These are phyloP conservation scores for Nasonia longicornis DNA, from an alignment of 1,140 invertebrate genomes.

Conservation along the genomic window DNA sequence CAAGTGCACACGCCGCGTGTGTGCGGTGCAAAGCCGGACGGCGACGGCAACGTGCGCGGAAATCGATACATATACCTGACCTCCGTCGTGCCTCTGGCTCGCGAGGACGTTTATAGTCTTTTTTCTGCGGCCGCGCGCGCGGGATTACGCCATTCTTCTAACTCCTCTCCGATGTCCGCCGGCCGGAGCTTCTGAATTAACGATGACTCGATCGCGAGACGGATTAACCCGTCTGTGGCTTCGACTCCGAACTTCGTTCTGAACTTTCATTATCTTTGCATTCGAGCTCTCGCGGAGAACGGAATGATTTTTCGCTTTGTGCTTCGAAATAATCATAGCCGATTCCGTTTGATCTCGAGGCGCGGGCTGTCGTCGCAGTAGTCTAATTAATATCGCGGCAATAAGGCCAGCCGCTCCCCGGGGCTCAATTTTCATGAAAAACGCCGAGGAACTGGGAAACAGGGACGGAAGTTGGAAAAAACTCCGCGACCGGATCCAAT, in stretches of 20 bases:
- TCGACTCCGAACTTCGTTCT: no score
- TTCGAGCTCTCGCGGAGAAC: no score
- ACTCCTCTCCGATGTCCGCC: not conserved
- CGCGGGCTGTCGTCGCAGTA: no score
- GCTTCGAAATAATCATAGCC: no score
- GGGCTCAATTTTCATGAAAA: not conserved
- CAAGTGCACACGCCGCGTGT: slow-evolving; percentile 20
- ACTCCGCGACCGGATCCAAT: not conserved
- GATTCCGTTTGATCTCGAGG: not conserved
- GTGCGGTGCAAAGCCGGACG: not conserved
- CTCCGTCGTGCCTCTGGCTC: not conserved
- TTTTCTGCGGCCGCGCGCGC: not conserved
- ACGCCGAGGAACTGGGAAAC: not conserved
- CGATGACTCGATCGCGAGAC: not conserved
- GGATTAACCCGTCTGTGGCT: no score
- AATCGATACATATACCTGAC: slow-evolving; percentile 42
- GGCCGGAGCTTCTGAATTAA: not conserved
- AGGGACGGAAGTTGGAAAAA: not conserved
- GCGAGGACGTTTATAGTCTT: not conserved
- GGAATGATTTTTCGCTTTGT: no score
- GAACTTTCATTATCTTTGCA: no score
- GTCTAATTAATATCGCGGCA: not conserved
- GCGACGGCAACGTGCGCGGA: slow-evolving; percentile 3
- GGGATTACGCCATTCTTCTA: not conserved
- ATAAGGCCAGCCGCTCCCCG: not conserved